Evolutionary conservation across 2,113 vertebrate genomes (phyloP).

Genomic region (Emydura subglobosa): DNA sequence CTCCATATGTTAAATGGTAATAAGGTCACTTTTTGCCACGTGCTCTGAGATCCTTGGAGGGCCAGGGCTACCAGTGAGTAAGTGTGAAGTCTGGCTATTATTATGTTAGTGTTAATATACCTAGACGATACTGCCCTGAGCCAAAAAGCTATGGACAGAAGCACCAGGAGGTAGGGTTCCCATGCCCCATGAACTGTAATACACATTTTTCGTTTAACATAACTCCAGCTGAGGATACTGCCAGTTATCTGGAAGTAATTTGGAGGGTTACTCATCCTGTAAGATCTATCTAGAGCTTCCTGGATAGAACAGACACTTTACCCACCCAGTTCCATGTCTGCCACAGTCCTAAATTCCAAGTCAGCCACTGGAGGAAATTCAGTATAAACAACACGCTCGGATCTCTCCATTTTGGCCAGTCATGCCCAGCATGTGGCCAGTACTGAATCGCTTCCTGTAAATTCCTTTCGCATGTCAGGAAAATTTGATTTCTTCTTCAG

Average conservation of each 20-base stretch:
- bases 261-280: neutral
- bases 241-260: neutral
- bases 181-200: neutral
- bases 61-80: neutral
- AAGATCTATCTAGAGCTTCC: neutral
- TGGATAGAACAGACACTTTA: accelerated
- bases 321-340: neutral
- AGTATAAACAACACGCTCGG: neutral
- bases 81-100: neutral
- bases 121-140: neutral
- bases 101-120: neutral
- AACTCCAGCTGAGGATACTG: neutral
- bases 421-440: neutral
- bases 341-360: neutral
- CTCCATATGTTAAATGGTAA: neutral
- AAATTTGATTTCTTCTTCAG: neutral
- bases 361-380: neutral
- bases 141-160: neutral
- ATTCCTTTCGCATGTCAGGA: neutral
- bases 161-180: neutral
- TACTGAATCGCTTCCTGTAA: accelerated
- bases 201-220: neutral
- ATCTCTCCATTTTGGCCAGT: neutral
- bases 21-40: accelerated
- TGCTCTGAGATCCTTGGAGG: neutral